Evolutionary conservation across 2,888 invertebrate species (phyloP), one percentile per base, ranked within the genome.

Genomic region (Xylocampa areola): DNA sequence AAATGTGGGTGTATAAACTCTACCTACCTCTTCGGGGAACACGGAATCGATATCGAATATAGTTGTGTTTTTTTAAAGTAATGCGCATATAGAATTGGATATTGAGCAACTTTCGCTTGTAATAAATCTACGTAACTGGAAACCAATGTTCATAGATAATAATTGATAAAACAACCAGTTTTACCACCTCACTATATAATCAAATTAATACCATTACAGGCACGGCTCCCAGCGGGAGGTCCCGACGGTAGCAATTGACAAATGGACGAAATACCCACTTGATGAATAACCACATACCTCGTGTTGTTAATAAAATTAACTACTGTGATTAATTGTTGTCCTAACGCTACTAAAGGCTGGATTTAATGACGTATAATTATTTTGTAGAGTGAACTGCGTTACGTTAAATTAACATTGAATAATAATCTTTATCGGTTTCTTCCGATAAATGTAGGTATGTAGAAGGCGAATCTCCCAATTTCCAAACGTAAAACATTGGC

Each of bases 261-360:
- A 87, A 87, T 82, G 81, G 74, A 75, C 64, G 70, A 75, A 79
- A 69, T 75, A 68, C 64, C 68, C 69, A 64, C 68, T 75, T 79
- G 79, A 84, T 76, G 84, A 84, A 84, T 80, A 85, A 80, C 80
- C 81, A 67, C 75, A 68, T 65, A 73, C 61, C 63, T 71, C 67
- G 79, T 77, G 78, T 79, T 79, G 79, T 76, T 88, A 86, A 89
- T 88, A 87, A 82, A 87, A 88, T 89, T 90, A 88, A 87, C 83
- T 79, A 74, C 69, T 68, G 81, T 88, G 88, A 90, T 89, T 88
- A 86, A 89, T 88, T 77, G 82, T 71, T 55, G 44, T 49, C 41
- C 67, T 57, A 68, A 57, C 69, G 67, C 63, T 39, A 69, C 65
- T 77, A 71, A n/a, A 76, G 73, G 75, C 53, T 55, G 43, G 54